Evolutionary conservation across 2,888 invertebrate genomes (phyloP), one percentile per base, ranked within the genome.

Genomic region (Eupithecia pulchellata): DNA sequence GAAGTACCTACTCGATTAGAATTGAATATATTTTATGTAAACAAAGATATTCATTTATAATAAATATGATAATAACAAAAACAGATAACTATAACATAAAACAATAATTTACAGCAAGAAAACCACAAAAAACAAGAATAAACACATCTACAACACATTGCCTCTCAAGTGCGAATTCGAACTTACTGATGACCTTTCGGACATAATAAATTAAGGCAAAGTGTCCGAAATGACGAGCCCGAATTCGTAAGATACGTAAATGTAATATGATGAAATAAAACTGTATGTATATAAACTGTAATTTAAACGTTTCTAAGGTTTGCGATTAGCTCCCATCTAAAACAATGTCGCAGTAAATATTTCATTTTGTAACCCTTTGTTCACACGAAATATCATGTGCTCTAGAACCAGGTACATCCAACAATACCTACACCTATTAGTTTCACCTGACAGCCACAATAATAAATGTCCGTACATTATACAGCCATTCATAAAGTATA

Each of bases 401-500:
- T 25, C 13, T 13, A 25, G 25, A 52, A 25, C 47, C 20, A 0
- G 20, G 3, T 9, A 47, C 11, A 47, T 20, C 47, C 20, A 0
- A 47, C 20, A 47, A 47, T 47, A 47, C 20, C 9, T 47, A 47
- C 52, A 52, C 52, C 52, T 20, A 52, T 52, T 52, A 52, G 52
- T 25, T 52, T 25, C 52, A 52, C 13, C 20, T 25, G 52, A 52
- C 52, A 52, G 11, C 4, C 25, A 52, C 52, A 25, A 25, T n/a
- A 52, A 20, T 25, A 52, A 25, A 25, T 52, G 52, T 47, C 20
- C 3, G 25, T 25, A 52, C 13, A 25, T 13, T 52, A 52, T 25
- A 52, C 52, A 52, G 52, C 52, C n/a, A 52, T 52, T 52, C 47
- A 52, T n/a, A 47, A 47, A 47, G 52, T 52, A 17, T 17, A 42